Base-by-base conservation (phyloP, 2,113 vertebrate species). In the Electrona antarctica region DNA sequence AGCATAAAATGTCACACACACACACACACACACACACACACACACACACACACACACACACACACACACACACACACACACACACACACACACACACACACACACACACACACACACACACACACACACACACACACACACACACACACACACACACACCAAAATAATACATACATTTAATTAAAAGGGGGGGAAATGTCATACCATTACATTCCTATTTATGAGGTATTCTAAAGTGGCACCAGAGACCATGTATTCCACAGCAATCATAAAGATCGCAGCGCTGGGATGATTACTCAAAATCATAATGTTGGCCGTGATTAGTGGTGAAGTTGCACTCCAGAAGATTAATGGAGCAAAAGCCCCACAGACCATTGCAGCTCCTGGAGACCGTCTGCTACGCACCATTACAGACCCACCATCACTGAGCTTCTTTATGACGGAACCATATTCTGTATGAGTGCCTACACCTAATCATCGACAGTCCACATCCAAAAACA, bases 181-280 rank as follows among this genome's bases (percentile, higher is more conserved):
- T 33, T 33, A 33, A 33, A 33, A 33, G 29, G 29, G 29, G 29
- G 29, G 29, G 29, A 33, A 33, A 33, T 33, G 29, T 33, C 33
- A 41, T 41, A 41, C 33, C 33, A 41, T 41, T 41, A 41, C 33
- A 41, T 41, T 41, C 33, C 33, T 41, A 5, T 47, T 63, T 8
- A 47, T n/a, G 28, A 76, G 74, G 58, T 67, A 49, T 49, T 73
- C 21, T 70, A 55, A 67, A 60, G 28, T 12, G 4, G 74, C 14
- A 14, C 33, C 33, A n/a, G 52, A 55, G 52, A n/a, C 52, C 13
- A 4, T 55, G 52, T n/a, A n/a, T 50, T 50, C 49, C 49, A 50
- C 46, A 33, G 10, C 7, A 60, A 58, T 52, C 49, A 48, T 4
- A 33, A 66, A 28, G 14, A 73, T 21, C 49, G 7, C 56, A 9